These are phyloP conservation scores for Alectoris magna DNA, from an alignment of 2,797 vertebrate species.

Conservation along the genomic window DNA sequence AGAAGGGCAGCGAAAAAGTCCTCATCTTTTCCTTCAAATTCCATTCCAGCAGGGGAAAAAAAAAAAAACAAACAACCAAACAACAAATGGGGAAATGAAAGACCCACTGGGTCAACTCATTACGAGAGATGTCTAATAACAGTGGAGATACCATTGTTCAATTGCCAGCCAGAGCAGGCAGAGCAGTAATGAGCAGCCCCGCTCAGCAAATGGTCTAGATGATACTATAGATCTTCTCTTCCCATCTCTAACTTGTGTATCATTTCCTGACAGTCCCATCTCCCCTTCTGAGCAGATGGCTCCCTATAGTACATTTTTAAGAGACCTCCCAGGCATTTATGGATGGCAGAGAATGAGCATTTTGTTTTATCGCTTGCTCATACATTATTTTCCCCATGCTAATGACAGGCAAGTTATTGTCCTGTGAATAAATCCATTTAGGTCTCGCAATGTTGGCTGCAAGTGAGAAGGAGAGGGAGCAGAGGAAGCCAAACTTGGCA, in stretches of 20 bases:
- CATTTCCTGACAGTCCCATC: slow-evolving; percentile 8
- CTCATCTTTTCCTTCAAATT: neutral
- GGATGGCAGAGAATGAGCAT: slow-evolving; percentile 20
- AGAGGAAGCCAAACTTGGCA: slow-evolving; percentile 46
- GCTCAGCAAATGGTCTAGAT: neutral
- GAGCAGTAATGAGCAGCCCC: neutral
- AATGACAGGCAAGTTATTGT: slow-evolving; percentile 44
- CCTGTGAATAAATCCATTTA: slow-evolving; percentile 75
- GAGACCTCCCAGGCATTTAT: slow-evolving; percentile 25
- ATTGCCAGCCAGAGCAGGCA: neutral
- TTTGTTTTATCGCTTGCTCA: neutral
- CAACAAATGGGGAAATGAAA: neutral
- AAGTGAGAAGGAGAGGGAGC: slow-evolving; percentile 63
- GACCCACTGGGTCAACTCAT: neutral
- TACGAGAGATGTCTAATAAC: accelerated
- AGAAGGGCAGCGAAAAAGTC: neutral
- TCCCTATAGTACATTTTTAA: slow-evolving; percentile 16
- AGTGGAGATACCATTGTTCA: accelerated
- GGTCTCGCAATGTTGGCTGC: slow-evolving; percentile 60
- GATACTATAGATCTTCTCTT: neutral
- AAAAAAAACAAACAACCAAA: too few species aligned
- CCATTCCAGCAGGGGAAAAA: neutral
- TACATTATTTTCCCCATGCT: slow-evolving; percentile 32
- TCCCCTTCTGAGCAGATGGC: slow-evolving; percentile 49
- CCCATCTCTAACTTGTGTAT: neutral